Evolutionary conservation across 1,140 invertebrate species (phyloP), one percentile per base, ranked within the genome.

Genomic region (Drosophila setifemur): DNA sequence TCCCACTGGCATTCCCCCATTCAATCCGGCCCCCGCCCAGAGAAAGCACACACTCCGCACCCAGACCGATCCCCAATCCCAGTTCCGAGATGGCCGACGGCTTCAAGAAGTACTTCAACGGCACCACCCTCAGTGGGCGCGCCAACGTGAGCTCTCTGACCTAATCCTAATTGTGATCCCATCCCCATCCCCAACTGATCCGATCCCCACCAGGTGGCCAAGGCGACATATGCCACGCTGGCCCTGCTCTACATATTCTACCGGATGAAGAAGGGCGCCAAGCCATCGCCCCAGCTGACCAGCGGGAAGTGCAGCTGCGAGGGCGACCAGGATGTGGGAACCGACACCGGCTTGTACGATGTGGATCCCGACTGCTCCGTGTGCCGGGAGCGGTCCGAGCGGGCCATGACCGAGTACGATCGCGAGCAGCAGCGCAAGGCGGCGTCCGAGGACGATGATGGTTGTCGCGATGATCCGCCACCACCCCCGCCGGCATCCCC

Each of bases 91-190:
- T 86, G 81, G 57, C 67, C 21, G 81, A 85, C 0, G 81, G 81
- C 25, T 79, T 88, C 16, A 79, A 79, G 47, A 88, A 79, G 47
- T 55, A 76, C 25, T 88, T 88, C 44, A 88, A 88, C 37, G 69
- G 71, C 45, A 64, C 47, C 43, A 88, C 83, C 40, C 49, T 83
- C 3, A 54, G 25, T 9, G 83, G 83, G 1, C 78, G 83, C 1
- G 83, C 83, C n/a, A 88, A 88, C 49, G 83, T 88, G 48, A 86
- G 82, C 4, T 3, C 6, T 19, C 5, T 18, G 1, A 8, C 2
- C 2, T 0, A 3, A 0, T 6, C 29, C 29, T 14, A n/a, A n/a
- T n/a, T n/a, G n/a, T n/a, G n/a, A n/a, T n/a, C n/a, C n/a, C n/a
- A n/a, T n/a, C n/a, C 1, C 21, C 11, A 5, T 23, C 7, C 9